Evolutionary conservation across 2,113 vertebrate genomes (phyloP).

Genomic region (Leucoraja erinaceus): DNA sequence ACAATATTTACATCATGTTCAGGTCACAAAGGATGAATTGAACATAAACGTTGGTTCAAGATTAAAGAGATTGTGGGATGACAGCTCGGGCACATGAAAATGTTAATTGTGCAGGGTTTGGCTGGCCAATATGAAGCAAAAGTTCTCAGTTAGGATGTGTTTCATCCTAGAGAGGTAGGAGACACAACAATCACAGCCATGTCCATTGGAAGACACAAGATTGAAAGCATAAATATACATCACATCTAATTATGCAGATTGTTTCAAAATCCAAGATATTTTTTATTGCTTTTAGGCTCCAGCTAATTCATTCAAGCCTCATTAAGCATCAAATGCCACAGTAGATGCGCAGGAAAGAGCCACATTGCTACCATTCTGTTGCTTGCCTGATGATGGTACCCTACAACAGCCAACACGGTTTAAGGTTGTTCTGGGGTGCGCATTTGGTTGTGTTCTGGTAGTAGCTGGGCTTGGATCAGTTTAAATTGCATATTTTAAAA

Average conservation of each 20-base stretch:
- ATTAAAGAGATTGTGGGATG: background rate
- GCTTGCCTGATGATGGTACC: too few species aligned
- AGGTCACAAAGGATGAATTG: background rate
- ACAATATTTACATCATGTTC: conserved; percentile 1
- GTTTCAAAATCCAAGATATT: background rate
- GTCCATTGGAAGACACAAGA: background rate
- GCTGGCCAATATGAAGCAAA: background rate
- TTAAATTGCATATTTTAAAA: background rate
- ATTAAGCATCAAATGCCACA: too few species aligned
- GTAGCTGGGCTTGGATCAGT: background rate
- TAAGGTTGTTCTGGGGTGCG: too few species aligned
- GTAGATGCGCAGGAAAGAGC: too few species aligned
- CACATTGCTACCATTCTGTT: too few species aligned
- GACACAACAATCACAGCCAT: background rate
- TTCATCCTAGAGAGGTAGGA: background rate
- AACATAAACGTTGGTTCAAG: conserved; percentile 10
- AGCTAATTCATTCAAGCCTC: too few species aligned
- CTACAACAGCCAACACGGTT: too few species aligned
- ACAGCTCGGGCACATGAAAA: background rate
- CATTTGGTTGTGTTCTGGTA: too few species aligned
- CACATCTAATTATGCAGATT: background rate
- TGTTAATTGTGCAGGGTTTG: background rate
- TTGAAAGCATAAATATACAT: background rate
- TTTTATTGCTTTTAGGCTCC: background rate
- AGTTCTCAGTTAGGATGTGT: background rate